Conservation (phyloP, 2,888 invertebrate species). For the Mellilla xanthometata region DNA sequence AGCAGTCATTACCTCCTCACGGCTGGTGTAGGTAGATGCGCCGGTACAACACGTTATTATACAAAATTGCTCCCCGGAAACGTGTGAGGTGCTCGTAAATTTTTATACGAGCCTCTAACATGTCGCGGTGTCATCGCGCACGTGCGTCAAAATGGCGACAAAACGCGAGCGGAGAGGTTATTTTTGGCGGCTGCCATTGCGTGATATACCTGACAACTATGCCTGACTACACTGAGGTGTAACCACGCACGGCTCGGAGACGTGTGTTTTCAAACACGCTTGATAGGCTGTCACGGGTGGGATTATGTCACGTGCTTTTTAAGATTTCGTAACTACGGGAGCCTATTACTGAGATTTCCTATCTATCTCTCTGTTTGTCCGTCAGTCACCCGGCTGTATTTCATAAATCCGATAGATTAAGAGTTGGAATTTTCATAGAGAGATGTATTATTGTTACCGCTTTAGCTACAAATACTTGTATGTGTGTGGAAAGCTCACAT, state of each 20-base stretch:
- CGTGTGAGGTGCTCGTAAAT: conserved; percentile 63
- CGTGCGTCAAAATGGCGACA: conserved; percentile 43
- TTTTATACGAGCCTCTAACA: conserved; percentile 62
- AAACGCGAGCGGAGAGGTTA: conserved; percentile 43
- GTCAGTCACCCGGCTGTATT: too few relatives aligned
- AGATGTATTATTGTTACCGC: too few relatives aligned
- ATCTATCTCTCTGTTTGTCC: too few relatives aligned
- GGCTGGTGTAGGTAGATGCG: background rate
- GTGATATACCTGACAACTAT: conserved; percentile 59
- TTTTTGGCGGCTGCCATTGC: conserved; percentile 56
- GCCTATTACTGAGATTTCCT: too few relatives aligned
- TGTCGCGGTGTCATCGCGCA: conserved; percentile 53
- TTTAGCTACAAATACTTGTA: too few relatives aligned
- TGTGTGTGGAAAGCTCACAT: too few relatives aligned
- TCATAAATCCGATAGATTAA: too few relatives aligned
- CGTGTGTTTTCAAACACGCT: conserved; percentile 46
- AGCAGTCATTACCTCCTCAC: background rate
- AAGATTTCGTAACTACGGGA: too few relatives aligned
- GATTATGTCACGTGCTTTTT: conserved; percentile 22
- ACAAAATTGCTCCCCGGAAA: conserved; percentile 39
- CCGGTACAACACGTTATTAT: conserved; percentile 29
- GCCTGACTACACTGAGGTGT: conserved; percentile 38
- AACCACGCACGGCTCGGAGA: conserved; percentile 60
- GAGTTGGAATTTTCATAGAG: too few relatives aligned
- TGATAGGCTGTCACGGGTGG: conserved; percentile 37